Evolutionary conservation across 2,888 invertebrate species (phyloP).

Genomic region (Himalopsyche kuldschensis): DNA sequence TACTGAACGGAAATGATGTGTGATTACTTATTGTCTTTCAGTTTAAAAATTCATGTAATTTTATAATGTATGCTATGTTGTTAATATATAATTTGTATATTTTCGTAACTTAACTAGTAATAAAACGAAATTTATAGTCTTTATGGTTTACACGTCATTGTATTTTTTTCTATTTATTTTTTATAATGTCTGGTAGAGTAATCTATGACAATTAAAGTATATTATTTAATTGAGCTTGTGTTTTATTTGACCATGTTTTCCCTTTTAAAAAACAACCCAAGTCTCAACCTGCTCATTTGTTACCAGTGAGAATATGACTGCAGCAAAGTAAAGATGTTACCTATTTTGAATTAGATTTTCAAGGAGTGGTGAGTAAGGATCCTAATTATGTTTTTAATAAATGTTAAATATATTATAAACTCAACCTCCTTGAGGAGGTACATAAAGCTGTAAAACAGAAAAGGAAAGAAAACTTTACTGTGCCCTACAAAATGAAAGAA

Average conservation of each 20-base stretch:
- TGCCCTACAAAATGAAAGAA: no score
- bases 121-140: background rate
- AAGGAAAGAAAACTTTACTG: no score
- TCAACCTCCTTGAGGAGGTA: no score
- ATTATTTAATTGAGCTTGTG: background rate
- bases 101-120: background rate
- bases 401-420: no score
- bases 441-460: no score
- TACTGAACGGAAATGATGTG: background rate
- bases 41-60: background rate
- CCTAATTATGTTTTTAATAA: no score
- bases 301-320: no score
- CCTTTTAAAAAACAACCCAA: no score
- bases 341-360: no score
- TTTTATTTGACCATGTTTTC: background rate
- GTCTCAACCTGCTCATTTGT: no score
- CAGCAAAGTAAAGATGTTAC: no score
- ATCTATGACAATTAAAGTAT: background rate
- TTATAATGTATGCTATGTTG: background rate
- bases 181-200: slow-evolving; percentile 2
- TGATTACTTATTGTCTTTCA: background rate
- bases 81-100: background rate
- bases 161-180: slow-evolving; percentile 4
- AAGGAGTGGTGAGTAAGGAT: no score
- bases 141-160: background rate